These are phyloP conservation scores for Cheiracanthium punctorium DNA, from an alignment of 2,888 invertebrate genomes.

Conservation along the genomic window DNA sequence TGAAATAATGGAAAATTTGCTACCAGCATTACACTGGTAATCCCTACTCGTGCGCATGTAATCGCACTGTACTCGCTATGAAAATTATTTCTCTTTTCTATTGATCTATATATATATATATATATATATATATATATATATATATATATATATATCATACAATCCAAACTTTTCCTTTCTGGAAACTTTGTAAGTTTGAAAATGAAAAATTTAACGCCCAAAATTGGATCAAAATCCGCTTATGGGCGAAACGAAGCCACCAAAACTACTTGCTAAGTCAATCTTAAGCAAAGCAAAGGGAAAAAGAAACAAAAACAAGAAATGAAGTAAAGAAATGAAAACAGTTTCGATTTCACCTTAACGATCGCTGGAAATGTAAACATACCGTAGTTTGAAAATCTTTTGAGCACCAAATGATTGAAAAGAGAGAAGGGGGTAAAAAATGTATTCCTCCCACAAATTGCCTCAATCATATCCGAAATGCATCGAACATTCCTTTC, in stretches of 20 bases:
- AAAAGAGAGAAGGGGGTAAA: not conserved
- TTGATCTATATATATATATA: too few relatives aligned
- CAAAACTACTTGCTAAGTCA: not conserved
- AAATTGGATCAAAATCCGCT: conserved; percentile 2
- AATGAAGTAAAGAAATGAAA: not conserved
- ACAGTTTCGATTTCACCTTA: not conserved
- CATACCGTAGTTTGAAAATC: conserved; percentile 10
- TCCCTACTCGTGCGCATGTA: too few relatives aligned
- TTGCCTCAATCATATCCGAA: conserved; percentile 40
- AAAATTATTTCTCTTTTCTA: too few relatives aligned
- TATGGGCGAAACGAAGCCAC: not conserved
- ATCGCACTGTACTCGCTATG: too few relatives aligned
- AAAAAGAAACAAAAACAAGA: too few relatives aligned
- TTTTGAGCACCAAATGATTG: conserved; percentile 17
- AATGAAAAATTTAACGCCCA: conserved; percentile 1
- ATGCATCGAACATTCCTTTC: conserved; percentile 28
- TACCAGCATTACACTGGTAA: too few relatives aligned
- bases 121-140: too few relatives aligned
- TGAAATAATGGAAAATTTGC: too few relatives aligned
- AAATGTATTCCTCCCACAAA: conserved; percentile 26
- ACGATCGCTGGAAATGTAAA: conserved; percentile 9
- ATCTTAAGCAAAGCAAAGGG: not conserved
- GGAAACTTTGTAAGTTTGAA: too few relatives aligned
- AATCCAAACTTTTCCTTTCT: too few relatives aligned
- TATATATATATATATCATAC: too few relatives aligned